phyloP scores from a whole-genome alignment of 2,113 vertebrate species.

The Rostratula benghalensis region DNA sequence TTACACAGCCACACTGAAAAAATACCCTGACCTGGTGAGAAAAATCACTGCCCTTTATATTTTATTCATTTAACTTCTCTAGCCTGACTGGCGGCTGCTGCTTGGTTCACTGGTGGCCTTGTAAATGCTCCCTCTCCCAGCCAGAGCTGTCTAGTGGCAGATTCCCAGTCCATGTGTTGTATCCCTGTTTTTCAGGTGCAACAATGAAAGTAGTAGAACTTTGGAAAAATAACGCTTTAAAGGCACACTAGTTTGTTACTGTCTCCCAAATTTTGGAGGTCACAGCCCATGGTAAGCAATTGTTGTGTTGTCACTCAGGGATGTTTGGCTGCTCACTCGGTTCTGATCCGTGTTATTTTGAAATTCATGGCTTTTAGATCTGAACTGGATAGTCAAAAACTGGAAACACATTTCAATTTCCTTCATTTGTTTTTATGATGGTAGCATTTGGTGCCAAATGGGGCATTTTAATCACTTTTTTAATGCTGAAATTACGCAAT shows the following conservation, averaged over 20 bases:
- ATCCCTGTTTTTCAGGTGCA: not conserved
- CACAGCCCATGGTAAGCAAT: not conserved
- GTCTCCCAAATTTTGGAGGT: not conserved
- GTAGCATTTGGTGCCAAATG: slow-evolving; percentile 59
- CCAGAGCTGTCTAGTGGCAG: not conserved
- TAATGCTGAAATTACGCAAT: slow-evolving; percentile 5
- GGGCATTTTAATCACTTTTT: slow-evolving; percentile 54
- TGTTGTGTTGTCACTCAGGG: not conserved
- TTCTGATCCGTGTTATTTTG: not conserved
- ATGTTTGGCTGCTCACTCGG: not conserved
- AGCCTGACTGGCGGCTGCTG: not conserved
- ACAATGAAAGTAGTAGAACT: not conserved
- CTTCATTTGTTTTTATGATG: slow-evolving; percentile 46
- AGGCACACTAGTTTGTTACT: not conserved
- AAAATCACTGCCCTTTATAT: not conserved
- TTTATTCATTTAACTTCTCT: not conserved
- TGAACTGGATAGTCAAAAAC: not conserved
- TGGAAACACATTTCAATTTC: slow-evolving; percentile 2
- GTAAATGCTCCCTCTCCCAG: not conserved
- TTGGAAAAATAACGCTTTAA: not conserved
- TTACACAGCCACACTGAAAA: not conserved
- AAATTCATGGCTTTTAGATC: not conserved
- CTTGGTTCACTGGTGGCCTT: not conserved
- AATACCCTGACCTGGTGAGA: not conserved
- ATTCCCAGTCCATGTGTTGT: not conserved